A percentile compares a stretch with the other conserved stretches of the same genome.
These are phyloP conservation scores for Apodemia hepburni DNA, from an alignment of 2,888 invertebrate genomes.

Conservation along the genomic window DNA sequence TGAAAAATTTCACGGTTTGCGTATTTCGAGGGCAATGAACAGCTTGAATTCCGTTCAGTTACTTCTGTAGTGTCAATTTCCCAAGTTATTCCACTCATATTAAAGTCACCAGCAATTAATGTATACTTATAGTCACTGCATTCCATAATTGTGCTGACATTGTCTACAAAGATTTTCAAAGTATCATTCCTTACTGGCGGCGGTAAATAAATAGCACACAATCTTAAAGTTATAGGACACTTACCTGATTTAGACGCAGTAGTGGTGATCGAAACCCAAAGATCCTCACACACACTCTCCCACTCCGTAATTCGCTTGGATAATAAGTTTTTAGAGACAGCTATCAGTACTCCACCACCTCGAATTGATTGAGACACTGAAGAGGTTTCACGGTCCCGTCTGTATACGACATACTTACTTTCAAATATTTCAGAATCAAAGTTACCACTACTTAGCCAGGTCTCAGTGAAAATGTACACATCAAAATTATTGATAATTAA, in stretches of 20 bases:
- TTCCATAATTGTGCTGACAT: neutral
- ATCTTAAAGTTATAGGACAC: neutral
- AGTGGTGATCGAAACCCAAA: neutral
- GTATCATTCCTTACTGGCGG: neutral
- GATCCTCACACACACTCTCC: neutral
- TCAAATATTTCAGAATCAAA: constrained; percentile 24
- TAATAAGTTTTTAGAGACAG: neutral
- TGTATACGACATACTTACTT: constrained; percentile 23
- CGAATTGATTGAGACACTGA: neutral
- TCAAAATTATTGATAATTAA: constrained; percentile 20
- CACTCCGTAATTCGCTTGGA: constrained; percentile 4
- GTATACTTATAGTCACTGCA: neutral
- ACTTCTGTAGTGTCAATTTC: too few species aligned
- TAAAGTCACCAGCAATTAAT: neutral
- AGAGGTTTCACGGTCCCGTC: constrained; percentile 19
- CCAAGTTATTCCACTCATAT: neutral
- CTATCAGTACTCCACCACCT: constrained; percentile 15
- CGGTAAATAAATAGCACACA: neutral
- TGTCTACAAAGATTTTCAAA: neutral
- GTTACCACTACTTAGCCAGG: constrained; percentile 23
- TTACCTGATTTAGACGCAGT: neutral
- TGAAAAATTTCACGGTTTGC: neutral
- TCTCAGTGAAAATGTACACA: constrained; percentile 23
- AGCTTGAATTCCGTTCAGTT: too few species aligned
- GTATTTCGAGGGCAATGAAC: too few species aligned